Percentiles rank a stretch among this genome's conserved stretches.
phyloP scores from a whole-genome alignment of 92 coral and sea anemone species.

The Siderastrea siderea region DNA sequence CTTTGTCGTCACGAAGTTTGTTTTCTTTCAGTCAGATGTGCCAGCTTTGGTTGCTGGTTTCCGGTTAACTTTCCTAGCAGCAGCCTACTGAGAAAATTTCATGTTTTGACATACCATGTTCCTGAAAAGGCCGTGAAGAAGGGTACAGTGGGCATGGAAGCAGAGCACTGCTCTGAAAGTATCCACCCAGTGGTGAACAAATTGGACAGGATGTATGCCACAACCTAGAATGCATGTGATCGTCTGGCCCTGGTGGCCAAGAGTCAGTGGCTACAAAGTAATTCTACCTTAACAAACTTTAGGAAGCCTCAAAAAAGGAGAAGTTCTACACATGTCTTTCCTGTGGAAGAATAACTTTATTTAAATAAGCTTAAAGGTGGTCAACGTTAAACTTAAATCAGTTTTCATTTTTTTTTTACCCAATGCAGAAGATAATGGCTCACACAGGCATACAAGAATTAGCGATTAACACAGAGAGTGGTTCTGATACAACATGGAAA shows the following conservation, averaged over 20 bases:
- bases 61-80: slow-evolving; percentile 38
- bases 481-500: too few relatives aligned
- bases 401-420: too few relatives aligned
- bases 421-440: too few relatives aligned
- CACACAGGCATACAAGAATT: too few relatives aligned
- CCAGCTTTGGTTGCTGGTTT: slow-evolving; percentile 56
- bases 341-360: slow-evolving; percentile 26
- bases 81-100: slow-evolving; percentile 50
- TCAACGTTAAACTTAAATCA: too few relatives aligned
- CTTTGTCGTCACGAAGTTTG: slow-evolving; percentile 41
- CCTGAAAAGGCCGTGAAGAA: slow-evolving; percentile 37
- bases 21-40: slow-evolving; percentile 37
- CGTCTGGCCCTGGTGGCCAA: slow-evolving; percentile 31
- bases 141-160: slow-evolving; percentile 52
- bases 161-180: slow-evolving; percentile 55
- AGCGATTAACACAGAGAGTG: too few relatives aligned
- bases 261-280: slow-evolving; percentile 64
- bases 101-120: slow-evolving; percentile 51
- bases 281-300: slow-evolving; percentile 32
- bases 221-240: slow-evolving; percentile 29
- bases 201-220: slow-evolving; percentile 49
- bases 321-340: background rate
- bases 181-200: slow-evolving; percentile 58
- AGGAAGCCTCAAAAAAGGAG: slow-evolving; percentile 36
- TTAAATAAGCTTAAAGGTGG: too few relatives aligned